Conservation (phyloP, 2,113 vertebrate genomes). For the Colossoma macropomum region DNA sequence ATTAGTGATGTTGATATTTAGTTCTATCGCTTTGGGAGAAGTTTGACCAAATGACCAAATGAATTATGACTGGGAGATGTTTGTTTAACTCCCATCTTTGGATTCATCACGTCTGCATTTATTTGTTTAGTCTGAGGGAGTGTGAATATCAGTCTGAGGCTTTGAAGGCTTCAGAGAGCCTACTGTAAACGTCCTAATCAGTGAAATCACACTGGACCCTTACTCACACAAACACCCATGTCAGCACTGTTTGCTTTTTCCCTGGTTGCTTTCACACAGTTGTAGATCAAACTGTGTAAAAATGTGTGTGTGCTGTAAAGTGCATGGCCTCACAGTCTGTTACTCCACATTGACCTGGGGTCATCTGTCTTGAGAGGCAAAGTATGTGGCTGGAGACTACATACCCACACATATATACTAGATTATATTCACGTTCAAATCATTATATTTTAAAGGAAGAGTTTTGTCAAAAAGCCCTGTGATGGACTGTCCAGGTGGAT, state of each 20-base stretch:
- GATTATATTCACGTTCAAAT: no score
- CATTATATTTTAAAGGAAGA: neutral
- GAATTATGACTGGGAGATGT: constrained; percentile 12
- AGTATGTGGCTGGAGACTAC: neutral
- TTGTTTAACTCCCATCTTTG: constrained; percentile 26
- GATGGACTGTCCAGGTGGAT: no score
- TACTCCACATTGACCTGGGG: neutral
- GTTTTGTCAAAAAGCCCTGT: no score
- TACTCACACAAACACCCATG: constrained; percentile 38
- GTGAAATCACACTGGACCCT: constrained; percentile 11
- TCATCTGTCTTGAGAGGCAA: neutral
- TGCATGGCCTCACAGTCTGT: neutral
- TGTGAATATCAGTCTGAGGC: constrained; percentile 1
- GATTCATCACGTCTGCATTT: constrained; percentile 12
- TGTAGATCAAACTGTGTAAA: neutral
- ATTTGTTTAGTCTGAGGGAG: constrained; percentile 24
- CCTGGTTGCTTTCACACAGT: constrained; percentile 1
- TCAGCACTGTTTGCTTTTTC: constrained; percentile 41
- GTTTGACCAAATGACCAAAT: constrained; percentile 4
- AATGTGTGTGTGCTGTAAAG: neutral
- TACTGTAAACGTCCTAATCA: constrained; percentile 44
- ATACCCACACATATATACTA: neutral
- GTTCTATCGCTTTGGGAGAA: neutral
- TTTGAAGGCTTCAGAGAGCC: constrained; percentile 1
- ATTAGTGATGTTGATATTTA: constrained; percentile 19